phyloP scores from a whole-genome alignment of 2,113 vertebrate species.

The Myotis brandtii region DNA sequence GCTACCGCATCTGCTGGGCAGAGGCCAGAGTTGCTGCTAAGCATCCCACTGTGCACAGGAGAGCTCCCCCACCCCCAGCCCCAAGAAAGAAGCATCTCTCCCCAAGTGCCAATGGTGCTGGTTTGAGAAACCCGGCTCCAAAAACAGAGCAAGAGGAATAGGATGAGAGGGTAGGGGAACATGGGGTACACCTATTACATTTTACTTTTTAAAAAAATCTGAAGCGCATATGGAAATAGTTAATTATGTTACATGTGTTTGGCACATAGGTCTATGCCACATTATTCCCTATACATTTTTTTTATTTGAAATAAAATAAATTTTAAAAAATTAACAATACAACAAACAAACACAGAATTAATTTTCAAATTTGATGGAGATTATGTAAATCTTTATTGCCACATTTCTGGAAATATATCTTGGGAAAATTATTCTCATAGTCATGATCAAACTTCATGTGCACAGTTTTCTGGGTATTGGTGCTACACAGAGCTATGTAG shows the following conservation, averaged over 20 bases:
- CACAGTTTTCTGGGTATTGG: background rate
- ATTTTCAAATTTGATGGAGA: background rate
- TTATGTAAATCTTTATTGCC: background rate
- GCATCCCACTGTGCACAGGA: background rate
- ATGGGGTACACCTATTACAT: background rate
- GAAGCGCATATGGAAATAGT: background rate
- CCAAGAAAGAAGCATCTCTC: background rate
- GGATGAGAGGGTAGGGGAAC: background rate
- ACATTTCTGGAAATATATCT: conserved; percentile 37
- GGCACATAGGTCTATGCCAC: background rate
- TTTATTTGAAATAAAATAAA: background rate
- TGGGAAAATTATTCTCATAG: conserved; percentile 14
- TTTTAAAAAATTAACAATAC: background rate
- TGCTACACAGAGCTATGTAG: background rate
- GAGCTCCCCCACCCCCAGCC: background rate
- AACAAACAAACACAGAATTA: background rate
- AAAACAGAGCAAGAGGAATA: background rate
- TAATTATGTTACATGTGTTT: background rate
- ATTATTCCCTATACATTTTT: background rate
- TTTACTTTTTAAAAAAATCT: background rate
- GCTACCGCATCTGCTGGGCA: rapidly evolving
- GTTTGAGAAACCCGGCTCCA: background rate
- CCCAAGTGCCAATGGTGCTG: background rate
- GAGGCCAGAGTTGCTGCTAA: background rate
- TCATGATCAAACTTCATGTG: background rate